phyloP scores from a whole-genome alignment of 2,888 invertebrate genomes.

The Terebella lapidaria region DNA sequence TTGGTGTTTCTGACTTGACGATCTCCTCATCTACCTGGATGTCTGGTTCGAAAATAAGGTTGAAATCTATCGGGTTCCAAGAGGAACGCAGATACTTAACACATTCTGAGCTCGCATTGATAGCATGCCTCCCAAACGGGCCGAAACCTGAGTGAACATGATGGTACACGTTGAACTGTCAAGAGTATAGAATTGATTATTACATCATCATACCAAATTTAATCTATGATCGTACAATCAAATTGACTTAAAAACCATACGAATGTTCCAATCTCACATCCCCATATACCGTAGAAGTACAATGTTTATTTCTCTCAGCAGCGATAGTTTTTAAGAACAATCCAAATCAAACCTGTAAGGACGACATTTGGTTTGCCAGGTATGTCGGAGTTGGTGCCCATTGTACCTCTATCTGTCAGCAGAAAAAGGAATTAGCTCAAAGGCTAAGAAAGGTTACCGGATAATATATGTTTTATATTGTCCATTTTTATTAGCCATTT shows the following conservation, averaged over 20 bases:
- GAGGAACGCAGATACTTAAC: constrained; percentile 60
- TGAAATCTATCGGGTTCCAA: constrained; percentile 40
- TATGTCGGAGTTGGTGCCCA: constrained; percentile 15
- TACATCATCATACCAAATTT: no score
- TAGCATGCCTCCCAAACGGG: constrained; percentile 66
- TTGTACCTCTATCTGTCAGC: no score
- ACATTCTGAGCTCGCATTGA: constrained; percentile 81
- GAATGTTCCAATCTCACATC: background rate
- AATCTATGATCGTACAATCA: no score
- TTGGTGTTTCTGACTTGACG: constrained; percentile 64
- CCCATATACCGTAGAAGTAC: background rate
- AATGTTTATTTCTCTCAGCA: background rate
- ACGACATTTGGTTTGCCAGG: constrained; percentile 12
- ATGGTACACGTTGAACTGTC: no score
- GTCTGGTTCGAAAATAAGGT: constrained; percentile 43
- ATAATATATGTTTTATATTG: no score
- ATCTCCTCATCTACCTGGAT: constrained; percentile 62
- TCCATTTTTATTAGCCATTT: no score
- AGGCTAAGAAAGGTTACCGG: no score
- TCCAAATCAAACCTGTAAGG: constrained; percentile 20
- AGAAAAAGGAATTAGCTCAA: no score
- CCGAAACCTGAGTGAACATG: constrained; percentile 71
- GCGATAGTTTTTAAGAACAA: no score
- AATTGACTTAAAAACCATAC: background rate
- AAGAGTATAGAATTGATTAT: no score